Conservation (phyloP, 2,113 vertebrate genomes). For the Lethenteron camtschaticum region DNA sequence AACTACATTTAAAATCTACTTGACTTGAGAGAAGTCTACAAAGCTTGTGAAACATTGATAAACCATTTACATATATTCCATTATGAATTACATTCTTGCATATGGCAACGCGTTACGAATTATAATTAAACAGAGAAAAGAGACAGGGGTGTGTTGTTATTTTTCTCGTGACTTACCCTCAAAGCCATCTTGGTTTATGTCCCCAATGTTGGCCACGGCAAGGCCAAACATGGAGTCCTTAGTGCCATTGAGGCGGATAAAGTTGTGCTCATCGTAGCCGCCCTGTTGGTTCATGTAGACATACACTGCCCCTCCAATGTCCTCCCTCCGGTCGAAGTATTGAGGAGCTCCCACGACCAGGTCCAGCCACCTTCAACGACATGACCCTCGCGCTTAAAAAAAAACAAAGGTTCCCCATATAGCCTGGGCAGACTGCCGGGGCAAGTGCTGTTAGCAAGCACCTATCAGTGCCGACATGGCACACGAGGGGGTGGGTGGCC, state of each 20-base stretch:
- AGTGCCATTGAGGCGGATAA: conserved; percentile 48
- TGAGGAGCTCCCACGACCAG: conserved; percentile 87
- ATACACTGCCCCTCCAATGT: conserved; percentile 73
- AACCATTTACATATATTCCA: too few relatives aligned
- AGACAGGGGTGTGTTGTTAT: not conserved
- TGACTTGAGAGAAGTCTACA: too few relatives aligned
- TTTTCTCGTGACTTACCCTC: conserved; percentile 26
- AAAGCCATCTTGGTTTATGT: conserved; percentile 68
- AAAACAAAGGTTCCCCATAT: not conserved
- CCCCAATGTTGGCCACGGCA: conserved; percentile 64
- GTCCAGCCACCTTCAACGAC: conserved; percentile 56
- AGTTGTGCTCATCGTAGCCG: conserved; percentile 37
- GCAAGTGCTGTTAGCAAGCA: too few relatives aligned
- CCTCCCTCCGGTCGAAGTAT: conserved; percentile 60
- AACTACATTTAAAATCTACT: too few relatives aligned
- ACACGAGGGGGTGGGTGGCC: too few relatives aligned
- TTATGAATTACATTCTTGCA: too few relatives aligned
- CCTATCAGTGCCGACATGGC: too few relatives aligned
- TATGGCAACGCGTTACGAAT: too few relatives aligned
- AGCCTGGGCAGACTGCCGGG: not conserved
- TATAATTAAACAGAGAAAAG: not conserved
- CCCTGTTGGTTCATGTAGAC: conserved; percentile 67
- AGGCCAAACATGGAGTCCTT: conserved; percentile 90
- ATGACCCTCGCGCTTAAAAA: conserved; percentile 3
- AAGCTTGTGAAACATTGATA: too few relatives aligned